phyloP scores from a whole-genome alignment of 1,140 invertebrate genomes.

The Macrobrachium nipponense region DNA sequence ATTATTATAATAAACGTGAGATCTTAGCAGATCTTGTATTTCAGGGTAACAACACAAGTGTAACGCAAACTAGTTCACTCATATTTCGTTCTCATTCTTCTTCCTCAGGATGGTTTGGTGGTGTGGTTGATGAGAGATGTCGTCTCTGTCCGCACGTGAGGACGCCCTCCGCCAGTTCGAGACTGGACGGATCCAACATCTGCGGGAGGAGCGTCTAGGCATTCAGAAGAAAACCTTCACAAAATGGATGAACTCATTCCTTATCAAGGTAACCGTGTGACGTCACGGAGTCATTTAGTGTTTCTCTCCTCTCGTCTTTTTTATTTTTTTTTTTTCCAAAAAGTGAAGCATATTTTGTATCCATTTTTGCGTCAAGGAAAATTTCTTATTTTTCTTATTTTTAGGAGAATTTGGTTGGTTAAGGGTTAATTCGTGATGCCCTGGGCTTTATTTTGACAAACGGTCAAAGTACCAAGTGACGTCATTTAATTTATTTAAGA shows the following conservation, averaged over 20 bases:
- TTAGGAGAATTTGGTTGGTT: too few species aligned
- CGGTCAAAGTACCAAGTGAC: too few species aligned
- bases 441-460: too few species aligned
- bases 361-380: too few species aligned
- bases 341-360: too few species aligned
- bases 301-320: too few species aligned
- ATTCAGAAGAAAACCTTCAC: constrained; percentile 99
- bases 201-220: constrained; percentile 95
- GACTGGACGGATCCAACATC: constrained; percentile 93
- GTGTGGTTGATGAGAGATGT: constrained; percentile 28
- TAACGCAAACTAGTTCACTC: too few species aligned
- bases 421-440: too few species aligned
- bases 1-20: background rate
- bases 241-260: constrained; percentile 99
- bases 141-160: constrained; percentile 66
- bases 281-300: background rate
- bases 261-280: constrained; percentile 82
- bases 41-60: too few species aligned
- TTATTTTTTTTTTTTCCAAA: background rate
- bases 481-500: too few species aligned
- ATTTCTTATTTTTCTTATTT: too few species aligned
- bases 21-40: too few species aligned
- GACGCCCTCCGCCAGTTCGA: constrained; percentile 95
- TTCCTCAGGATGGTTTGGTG: constrained; percentile 39
- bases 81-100: background rate